Evolutionary conservation across 2,113 vertebrate species (phyloP).

Genomic region (Cryptoleucopteryx plumbea): DNA sequence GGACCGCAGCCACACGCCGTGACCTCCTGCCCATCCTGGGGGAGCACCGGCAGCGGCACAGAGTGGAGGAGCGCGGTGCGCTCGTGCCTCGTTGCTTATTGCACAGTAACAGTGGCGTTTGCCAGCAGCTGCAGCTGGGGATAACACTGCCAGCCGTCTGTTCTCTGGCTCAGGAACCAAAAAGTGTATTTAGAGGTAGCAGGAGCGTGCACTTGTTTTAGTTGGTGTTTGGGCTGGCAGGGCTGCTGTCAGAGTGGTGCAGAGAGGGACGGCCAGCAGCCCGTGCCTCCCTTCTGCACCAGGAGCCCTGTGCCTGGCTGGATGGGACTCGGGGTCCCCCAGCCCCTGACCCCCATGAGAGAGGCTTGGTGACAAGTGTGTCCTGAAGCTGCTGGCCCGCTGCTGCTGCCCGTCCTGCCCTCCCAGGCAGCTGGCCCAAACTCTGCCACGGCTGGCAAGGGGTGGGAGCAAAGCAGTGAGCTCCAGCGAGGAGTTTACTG

Average conservation of each 20-base stretch:
- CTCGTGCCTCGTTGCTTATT: background rate
- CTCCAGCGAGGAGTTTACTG: background rate
- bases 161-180: background rate
- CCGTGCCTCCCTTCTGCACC: accelerated
- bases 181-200: background rate
- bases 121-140: background rate
- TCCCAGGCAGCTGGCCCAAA: background rate
- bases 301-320: background rate
- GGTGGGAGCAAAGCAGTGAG: background rate
- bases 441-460: background rate
- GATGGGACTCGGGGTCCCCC: background rate
- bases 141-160: accelerated
- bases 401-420: background rate
- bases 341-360: background rate
- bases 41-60: accelerated
- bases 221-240: background rate
- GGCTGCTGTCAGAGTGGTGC: background rate
- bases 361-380: background rate
- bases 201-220: accelerated
- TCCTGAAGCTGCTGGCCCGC: background rate
- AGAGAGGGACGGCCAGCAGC: background rate
- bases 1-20: accelerated
- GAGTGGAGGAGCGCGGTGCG: accelerated
- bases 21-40: accelerated
- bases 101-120: background rate